Base-by-base conservation (phyloP, 2,888 invertebrate genomes). In the Octodonta nipae region DNA sequence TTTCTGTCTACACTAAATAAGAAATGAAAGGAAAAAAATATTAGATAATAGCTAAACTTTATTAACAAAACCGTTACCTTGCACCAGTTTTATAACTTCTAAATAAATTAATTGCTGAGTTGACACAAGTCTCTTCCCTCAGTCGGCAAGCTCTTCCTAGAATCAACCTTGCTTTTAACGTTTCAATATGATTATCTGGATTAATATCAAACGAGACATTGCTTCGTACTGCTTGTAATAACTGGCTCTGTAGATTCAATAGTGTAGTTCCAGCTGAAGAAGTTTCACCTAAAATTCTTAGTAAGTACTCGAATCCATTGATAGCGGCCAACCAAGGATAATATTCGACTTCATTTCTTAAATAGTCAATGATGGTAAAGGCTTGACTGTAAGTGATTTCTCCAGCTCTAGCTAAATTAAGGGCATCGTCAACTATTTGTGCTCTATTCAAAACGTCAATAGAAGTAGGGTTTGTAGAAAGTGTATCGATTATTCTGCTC, bases 391-490 rank as follows among this genome's bases (percentile, higher is more conserved):
- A 80, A 1, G 10, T 36, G 3, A 46, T 26, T 13, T 35, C 30
- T 1, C 71, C 72, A 32, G 71, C 68, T 35, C 70, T 63, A 4
- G 77, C 78, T 32, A 78, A 57, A 43, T 70, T 73, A 38, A 76
- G 70, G 3, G 76, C 63, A 55, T 91, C 89, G 45, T 84, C 81
- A 0, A 89, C 58, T 7, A 78, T 51, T 37, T 86, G 82, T 0
- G 82, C 85, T 26, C 87, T 68, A 56, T 82, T 85, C 7, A 77
- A 47, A 0, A 68, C 54, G 22, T 22, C 2, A 11, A 22, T 22
- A 10, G n/a, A 10, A 11, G 22, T 22, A 11, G n/a, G 22, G 11
- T 22, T 11, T n/a, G 22, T 10, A 11, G 22, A 10, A n/a, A 22
- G 4, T n/a, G 22, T 11, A 11, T 2, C 11, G 10, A 10, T 22